Evolutionary conservation across 2,888 invertebrate genomes (phyloP), one percentile per base, ranked within the genome.

Genomic region (Helleia helle): DNA sequence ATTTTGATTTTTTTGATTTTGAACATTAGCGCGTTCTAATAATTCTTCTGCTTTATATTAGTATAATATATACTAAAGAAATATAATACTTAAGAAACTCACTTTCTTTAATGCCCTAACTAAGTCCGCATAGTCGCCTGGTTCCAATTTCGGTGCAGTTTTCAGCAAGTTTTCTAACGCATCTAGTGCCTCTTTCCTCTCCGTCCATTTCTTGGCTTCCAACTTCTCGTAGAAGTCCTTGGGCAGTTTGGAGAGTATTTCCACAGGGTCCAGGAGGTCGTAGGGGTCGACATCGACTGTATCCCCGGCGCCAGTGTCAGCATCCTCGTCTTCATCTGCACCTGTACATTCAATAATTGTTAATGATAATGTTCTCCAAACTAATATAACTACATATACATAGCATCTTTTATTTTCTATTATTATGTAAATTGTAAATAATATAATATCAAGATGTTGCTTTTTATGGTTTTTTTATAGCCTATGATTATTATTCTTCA

Each of bases 191-290:
- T 98, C 97, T 65, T 97, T 97, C 17, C 99, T 86, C 42, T 98
- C 95, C 63, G 95, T 95, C 99, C 97, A 99, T 63, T 96, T 98
- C 71, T 96, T 97, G 0, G 94, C 94, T 58, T 99, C 96, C 2
- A 95, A 69, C 68, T 97, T 95, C 2, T 97, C 97, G 65, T 92
- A 96, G 71, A 98, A 99, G 71, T 98, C 96, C 76, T 96, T 95
- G 0, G 98, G 97, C 24, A 99, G 75, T 65, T 96, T 94, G 0
- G 95, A 92, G 1, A 99, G 71, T 51, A 99, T 94, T 63, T 99
- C 97, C 34, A 97, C 96, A 0, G 98, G 94, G 55, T 95, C 94
- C 18, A 97, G 72, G 0, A 97, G 79, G 41, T 99, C 99, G 71
- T 92, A 95, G 0, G 96, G 93, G 77, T 99, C 98, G 38, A 96